Conservation (phyloP, 1,140 invertebrate genomes). For the Acromyrmex heyeri region DNA sequence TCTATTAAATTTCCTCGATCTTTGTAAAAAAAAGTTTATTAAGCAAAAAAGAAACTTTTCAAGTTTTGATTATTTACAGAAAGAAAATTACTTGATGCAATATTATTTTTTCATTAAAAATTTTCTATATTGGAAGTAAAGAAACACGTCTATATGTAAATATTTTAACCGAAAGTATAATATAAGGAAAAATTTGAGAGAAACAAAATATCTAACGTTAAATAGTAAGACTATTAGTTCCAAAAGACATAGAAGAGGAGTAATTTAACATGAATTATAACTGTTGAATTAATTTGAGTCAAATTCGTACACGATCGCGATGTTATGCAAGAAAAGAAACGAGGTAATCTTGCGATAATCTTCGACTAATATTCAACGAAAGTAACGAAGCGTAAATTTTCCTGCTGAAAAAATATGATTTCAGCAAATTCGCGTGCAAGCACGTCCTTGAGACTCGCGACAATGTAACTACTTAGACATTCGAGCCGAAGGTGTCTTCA, state of each 20-base stretch:
- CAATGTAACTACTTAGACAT: slow-evolving; percentile 20
- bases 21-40: not conserved
- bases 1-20: slow-evolving; percentile 15
- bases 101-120: not conserved
- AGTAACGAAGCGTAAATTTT: slow-evolving; percentile 7
- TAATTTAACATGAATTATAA: not conserved
- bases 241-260: not conserved
- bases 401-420: not conserved
- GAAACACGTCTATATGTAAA: not conserved
- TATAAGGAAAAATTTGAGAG: not conserved
- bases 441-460: not conserved
- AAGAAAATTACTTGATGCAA: not conserved
- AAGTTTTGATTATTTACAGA: not conserved
- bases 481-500: slow-evolving; percentile 33
- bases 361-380: not conserved
- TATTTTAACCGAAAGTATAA: not conserved
- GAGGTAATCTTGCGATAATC: slow-evolving; percentile 23
- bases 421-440: not conserved
- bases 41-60: slow-evolving; percentile 3
- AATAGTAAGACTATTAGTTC: not conserved
- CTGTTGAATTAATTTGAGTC: not conserved
- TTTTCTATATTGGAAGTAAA: not conserved
- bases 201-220: not conserved
- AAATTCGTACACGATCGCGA: not conserved
- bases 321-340: slow-evolving; percentile 16